A percentile compares a stretch with the other conserved stretches of the same genome.
Evolutionary conservation across 2,113 vertebrate species (phyloP).

Genomic region (zebrafish (Danio rerio)): DNA sequence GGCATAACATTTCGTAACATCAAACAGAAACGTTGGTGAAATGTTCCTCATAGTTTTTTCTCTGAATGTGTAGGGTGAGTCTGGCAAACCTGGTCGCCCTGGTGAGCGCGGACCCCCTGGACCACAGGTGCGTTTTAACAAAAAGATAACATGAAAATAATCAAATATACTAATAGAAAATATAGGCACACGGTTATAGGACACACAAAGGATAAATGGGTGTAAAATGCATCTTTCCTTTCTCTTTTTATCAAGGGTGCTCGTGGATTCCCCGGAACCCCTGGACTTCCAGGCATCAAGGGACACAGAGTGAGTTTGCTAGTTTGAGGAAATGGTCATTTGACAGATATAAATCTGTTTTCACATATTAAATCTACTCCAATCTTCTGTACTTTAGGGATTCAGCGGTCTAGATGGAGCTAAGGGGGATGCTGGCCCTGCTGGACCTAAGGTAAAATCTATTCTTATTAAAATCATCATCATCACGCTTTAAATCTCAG

Average conservation of each 20-base stretch:
- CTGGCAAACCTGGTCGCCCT: constrained; percentile 91
- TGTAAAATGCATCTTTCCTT: background rate
- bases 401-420: constrained; percentile 97
- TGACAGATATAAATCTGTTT: background rate
- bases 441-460: constrained; percentile 93
- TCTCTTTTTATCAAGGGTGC: constrained; percentile 81
- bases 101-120: constrained; percentile 93
- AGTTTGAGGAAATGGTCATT: background rate
- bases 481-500: background rate
- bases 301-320: constrained; percentile 92
- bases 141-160: background rate
- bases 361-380: background rate
- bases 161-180: no score
- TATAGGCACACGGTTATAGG: background rate
- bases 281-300: constrained; percentile 96
- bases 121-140: constrained; percentile 84
- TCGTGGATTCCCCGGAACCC: constrained; percentile 96
- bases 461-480: background rate
- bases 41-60: background rate
- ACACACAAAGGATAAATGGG: background rate
- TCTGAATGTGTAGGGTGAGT: constrained; percentile 84
- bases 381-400: constrained; percentile 75
- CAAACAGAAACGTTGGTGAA: no score
- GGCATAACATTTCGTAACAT: no score
- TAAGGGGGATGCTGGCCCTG: constrained; percentile 92